Evolutionary conservation across 1,140 invertebrate species (phyloP), one percentile per base, ranked within the genome.

Genomic region (Rhynchophorus ferrugineus): DNA sequence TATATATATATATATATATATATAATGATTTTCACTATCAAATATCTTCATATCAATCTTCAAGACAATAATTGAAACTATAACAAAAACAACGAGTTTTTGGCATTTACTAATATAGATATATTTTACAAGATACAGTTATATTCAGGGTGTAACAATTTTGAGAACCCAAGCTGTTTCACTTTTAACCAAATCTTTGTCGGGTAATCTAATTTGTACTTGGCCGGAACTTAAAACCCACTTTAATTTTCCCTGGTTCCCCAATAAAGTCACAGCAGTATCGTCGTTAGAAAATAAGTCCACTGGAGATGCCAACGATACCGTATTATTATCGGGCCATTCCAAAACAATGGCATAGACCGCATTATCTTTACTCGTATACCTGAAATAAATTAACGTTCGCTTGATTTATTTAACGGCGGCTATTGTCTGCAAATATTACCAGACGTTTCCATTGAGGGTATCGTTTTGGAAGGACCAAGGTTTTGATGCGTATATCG

Each of bases 391-490:
- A 44, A 2, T 16, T 2, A 19, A 6, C 6, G 11, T 29, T 6
- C 5, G 5, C 11, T 29, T 29, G 11, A 29, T 6, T 11, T 6
- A 11, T 29, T 29, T 6, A 6, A 29, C 5, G 5, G 11, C 5
- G 11, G 11, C 11, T 29, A 11, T 29, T 6, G 3, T 16, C 9
- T 41, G 11, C 16, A 5, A 18, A 5, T 6, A 13, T 33, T 18
- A 91, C 87, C 87, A 91, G 14, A 91, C 80, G 58, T 78, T 69
- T 0, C 56, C 49, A 11, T 81, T 82, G 0, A 77, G 14, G 0
- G 85, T 85, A 64, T 96, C 92, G 65, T 94, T 93, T 69, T 93
- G 91, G 61, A 76, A 69, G 22, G 66, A 72, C 84, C 86, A 93
- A 0, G 91, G 87, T 20, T 71, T 77, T 0, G 81, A 82, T 13